A percentile compares a stretch with the other conserved stretches of the same genome.
Evolutionary conservation across 2,888 invertebrate genomes (phyloP).

Genomic region (Hirtodrosophila histrioides): DNA sequence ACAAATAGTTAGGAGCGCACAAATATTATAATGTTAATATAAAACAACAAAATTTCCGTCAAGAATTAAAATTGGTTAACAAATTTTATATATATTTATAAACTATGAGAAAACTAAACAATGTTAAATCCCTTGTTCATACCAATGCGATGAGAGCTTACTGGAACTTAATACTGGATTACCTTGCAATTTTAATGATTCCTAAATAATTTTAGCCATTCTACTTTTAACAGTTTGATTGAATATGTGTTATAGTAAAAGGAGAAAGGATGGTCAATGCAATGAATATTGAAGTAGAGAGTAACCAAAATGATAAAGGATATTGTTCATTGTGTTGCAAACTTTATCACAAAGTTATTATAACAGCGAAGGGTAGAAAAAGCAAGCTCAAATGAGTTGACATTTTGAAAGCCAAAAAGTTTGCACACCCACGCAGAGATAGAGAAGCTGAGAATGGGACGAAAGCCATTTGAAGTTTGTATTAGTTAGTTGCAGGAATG

Average conservation of each 20-base stretch:
- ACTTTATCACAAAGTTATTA: conserved; percentile 63
- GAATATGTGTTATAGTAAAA: conserved; percentile 9
- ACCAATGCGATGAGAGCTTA: too few species aligned
- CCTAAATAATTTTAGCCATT: too few species aligned
- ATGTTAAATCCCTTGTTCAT: too few species aligned
- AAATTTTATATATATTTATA: too few species aligned
- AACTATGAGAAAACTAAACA: too few species aligned
- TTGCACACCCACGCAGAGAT: conserved; percentile 45
- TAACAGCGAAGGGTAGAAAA: conserved; percentile 38
- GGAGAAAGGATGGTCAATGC: conserved; percentile 26
- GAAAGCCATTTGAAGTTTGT: conserved; percentile 69
- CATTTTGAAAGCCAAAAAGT: conserved; percentile 70
- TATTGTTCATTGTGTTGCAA: conserved; percentile 41
- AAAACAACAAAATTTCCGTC: too few species aligned
- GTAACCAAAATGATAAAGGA: conserved; percentile 39
- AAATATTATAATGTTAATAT: too few species aligned
- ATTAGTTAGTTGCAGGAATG: conserved; percentile 56
- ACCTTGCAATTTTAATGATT: too few species aligned
- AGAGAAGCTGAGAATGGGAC: conserved; percentile 32
- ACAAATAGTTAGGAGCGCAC: too few species aligned
- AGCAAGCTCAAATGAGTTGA: conserved; percentile 62
- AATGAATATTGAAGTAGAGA: conserved; percentile 31
- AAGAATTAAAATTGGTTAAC: too few species aligned
- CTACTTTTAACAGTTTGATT: conserved; percentile 7
- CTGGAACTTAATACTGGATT: too few species aligned